Evolutionary conservation across 2,113 vertebrate species (phyloP), one percentile per base, ranked within the genome.

Genomic region (Prionailurus viverrinus): DNA sequence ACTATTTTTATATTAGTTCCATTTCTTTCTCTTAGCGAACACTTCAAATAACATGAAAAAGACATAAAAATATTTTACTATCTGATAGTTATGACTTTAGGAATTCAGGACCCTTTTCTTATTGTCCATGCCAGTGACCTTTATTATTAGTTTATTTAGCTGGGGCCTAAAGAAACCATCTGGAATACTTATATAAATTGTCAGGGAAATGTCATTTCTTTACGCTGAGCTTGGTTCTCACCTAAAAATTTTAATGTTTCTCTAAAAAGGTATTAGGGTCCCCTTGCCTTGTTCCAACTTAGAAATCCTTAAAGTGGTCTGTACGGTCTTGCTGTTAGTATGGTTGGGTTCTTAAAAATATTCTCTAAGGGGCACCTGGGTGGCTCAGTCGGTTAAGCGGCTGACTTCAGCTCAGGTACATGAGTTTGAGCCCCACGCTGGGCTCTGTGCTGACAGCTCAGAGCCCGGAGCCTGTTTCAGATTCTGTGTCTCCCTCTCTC

Each of bases 1-100:
- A 89, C 1, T 89, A 15, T 84, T 89, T 96, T 97, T 89, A 15
- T 85, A 85, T 45, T 61, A 95, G 68, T 68, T 92, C 27, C 4
- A 79, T 4, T 48, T 94, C 19, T 96, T 76, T 97, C 53, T 92
- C 58, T 73, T 29, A 84, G 58, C 53, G 8, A 94, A 53, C 13
- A 55, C 36, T 89, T 81, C 16, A 94, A 95, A 92, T 58, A 65
- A 79, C 33, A 58, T 45, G 25, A 96, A 93, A 23, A 87, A 66
- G 45, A 94, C 36, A 95, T 14, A 80, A 94, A 89, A 95, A 81
- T 76, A 89, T 63, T 80, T 94, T 76, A 89, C 33, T 66, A 61
- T 53, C 45, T 89, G 53, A 88, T 7, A 93, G n/a, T 53, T 81
- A 87, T 2, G 45, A 83, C 41, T 82, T 81, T 48, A 78, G n/a